Evolutionary conservation across 2,113 vertebrate species (phyloP), one percentile per base, ranked within the genome.

Genomic region (Coptodon rendalli): DNA sequence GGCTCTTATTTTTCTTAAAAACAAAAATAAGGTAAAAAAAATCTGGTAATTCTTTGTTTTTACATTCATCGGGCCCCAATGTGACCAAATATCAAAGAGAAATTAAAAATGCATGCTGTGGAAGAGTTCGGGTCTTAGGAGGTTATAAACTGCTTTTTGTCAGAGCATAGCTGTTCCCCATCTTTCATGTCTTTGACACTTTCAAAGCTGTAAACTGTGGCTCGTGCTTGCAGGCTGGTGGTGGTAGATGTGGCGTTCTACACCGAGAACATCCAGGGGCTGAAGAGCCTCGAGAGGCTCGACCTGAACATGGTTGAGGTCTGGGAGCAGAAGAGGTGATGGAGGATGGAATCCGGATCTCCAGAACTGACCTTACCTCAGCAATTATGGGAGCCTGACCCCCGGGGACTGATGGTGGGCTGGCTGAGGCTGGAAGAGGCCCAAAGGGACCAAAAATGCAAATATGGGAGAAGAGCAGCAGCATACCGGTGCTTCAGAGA

Each of bases 291-390:
- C 89, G 98, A 98, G 95, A 92, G 93, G 50, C 95, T 99, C 85
- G 97, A 99, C 95, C 96, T 99, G 89, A 99, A 98, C 96, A 98
- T 99, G 98, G 97, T 95, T 0, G 99, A 99, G 93, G 98, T 99
- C 92, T 99, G 99, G 99, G 98, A 99, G 96, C 98, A 98, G 97
- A 99, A 99, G 97, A 99, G 98, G 98, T 99, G 98, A 99, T 97
- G 85, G 86, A 78, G 50, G 66, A 56, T 16, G 22, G 31, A 29
- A 27, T 34, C 83, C 1, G 3, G 22, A 81, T 40, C 16, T 84
- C 80, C 81, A 6, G 89, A 81, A 82, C 82, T 22, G 6, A 54
- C 17, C 38, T 10, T 17, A 29, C 22, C 84, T 54, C 57, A 34
- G 40, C 5, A 76, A 57, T n/a, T 36, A 13, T 11, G 40, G 40